These are phyloP conservation scores for Subacronicta megacephala DNA, from an alignment of 2,888 invertebrate genomes.

Conservation along the genomic window DNA sequence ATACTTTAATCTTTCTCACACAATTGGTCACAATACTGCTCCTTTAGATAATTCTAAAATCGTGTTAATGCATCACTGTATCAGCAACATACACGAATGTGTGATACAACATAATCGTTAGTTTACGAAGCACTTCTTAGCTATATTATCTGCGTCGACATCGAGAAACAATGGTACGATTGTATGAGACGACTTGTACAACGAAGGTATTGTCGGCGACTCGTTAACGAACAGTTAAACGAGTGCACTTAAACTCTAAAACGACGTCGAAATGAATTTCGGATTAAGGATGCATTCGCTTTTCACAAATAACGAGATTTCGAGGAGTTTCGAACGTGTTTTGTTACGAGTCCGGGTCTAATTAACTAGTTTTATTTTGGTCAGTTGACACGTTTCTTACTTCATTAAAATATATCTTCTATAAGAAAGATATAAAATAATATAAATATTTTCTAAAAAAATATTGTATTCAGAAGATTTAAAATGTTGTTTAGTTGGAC, in stretches of 20 bases:
- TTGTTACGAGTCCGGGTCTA: neutral
- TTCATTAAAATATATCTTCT: neutral
- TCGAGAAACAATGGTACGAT: conserved; percentile 30
- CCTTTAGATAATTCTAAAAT: too few species aligned
- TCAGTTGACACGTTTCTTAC: too few species aligned
- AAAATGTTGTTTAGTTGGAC: too few species aligned
- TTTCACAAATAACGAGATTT: conserved; percentile 27
- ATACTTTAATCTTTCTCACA: too few species aligned
- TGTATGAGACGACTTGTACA: conserved; percentile 9
- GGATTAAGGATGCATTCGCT: conserved; percentile 60
- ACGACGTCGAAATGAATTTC: conserved; percentile 57
- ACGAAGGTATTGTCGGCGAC: conserved; percentile 42
- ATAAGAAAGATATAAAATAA: too few species aligned
- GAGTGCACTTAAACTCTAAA: conserved; percentile 68
- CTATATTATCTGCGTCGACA: conserved; percentile 16
- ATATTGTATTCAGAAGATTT: too few species aligned
- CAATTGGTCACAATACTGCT: too few species aligned
- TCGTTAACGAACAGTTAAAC: conserved; percentile 64
- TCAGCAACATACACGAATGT: too few species aligned
- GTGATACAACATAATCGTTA: conserved; percentile 9
- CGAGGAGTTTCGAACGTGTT: neutral
- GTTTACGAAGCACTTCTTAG: conserved; percentile 3
- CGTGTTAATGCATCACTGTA: too few species aligned
- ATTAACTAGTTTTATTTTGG: neutral
- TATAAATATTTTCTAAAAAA: too few species aligned